Evolutionary conservation across 2,888 invertebrate species (phyloP), one percentile per base, ranked within the genome.

Genomic region (Podotricha telesiphe): DNA sequence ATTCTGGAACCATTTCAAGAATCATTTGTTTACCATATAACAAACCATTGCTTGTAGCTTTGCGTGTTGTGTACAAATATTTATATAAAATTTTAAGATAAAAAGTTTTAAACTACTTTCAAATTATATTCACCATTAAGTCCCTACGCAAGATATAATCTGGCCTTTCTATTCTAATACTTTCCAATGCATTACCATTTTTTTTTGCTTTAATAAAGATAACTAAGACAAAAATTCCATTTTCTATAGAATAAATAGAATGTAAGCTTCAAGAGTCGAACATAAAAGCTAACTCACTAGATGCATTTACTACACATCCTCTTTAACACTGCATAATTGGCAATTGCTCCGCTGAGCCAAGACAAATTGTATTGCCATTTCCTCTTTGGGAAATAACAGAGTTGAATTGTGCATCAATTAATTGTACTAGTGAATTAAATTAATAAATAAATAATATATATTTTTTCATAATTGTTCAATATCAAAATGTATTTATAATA

Each of bases 361-460:
- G 74, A 70, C 70, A 66, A 76, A 75, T 78, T 77, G 78, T 76
- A 75, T 75, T 75, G 71, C 76, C 65, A 64, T 68, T 75, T 74
- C 67, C 72, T 55, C 68, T 62, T 68, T 72, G 59, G 22, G 73
- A 75, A 65, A 68, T 65, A 71, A 73, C 75, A 75, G 71, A 71
- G 68, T 19, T 42, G 61, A 28, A 42, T 62, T 56, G 58, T 68
- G 55, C 47, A 47, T 58, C 34, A 42, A 34, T 59, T 65, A 61
- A 47, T 64, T 61, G 20, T 45, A 34, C 42, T 15, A 11, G 17
- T 11, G 20, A 13, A 40, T 15, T 42, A 42, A 42, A 58, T 15
- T 5, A 37, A 42, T 42, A 42, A 42, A 1, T 37, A 37, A 13
- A 42, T 42, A 42, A 3, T 42, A 42, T 13, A 28, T 28, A 28